Evolutionary conservation across 2,113 vertebrate species (phyloP), one percentile per base, ranked within the genome.

Genomic region (Lonchura striata): DNA sequence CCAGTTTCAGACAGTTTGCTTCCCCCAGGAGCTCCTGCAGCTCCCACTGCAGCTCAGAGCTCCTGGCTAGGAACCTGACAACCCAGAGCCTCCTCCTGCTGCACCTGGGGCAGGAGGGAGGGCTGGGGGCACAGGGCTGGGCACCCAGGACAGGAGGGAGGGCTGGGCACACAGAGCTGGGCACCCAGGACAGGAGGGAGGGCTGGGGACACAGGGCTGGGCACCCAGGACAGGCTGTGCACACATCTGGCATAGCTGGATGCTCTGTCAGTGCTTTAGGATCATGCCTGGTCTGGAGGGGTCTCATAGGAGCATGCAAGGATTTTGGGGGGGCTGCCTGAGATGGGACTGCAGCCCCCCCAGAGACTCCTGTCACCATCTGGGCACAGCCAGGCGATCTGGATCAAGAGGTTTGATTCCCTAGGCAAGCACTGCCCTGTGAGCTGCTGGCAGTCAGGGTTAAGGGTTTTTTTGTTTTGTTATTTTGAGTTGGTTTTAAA

Each of bases 101-200:
- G 71, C 66, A 19, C 0, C 1, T 3, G 18, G n/a, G n/a, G n/a
- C 13, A 47, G 41, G 47, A 13, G 24, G 2, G 6, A 12, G 30
- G 39, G 71, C 33, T 31, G 56, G 27, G 9, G 25, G 11, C 39
- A n/a, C n/a, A n/a, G n/a, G n/a, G n/a, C n/a, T n/a, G n/a, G n/a
- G n/a, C n/a, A n/a, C n/a, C n/a, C n/a, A n/a, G n/a, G n/a, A n/a
- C n/a, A n/a, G n/a, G n/a, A n/a, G n/a, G n/a, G n/a, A n/a, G n/a
- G n/a, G n/a, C 1, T 3, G 18, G 10, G 10, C 1, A 2, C 1
- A 0, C 4, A 31, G 53, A 16, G 19, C 15, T 15, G 13, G 24
- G 20, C 54, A 41, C n/a, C n/a, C n/a, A 2, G n/a, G n/a, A n/a
- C 13, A 47, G 41, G 47, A 13, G 24, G 2, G 6, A 13, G 30